Evolutionary conservation across 2,888 invertebrate genomes (phyloP), one percentile per base, ranked within the genome.

Genomic region (Thera obeliscata): DNA sequence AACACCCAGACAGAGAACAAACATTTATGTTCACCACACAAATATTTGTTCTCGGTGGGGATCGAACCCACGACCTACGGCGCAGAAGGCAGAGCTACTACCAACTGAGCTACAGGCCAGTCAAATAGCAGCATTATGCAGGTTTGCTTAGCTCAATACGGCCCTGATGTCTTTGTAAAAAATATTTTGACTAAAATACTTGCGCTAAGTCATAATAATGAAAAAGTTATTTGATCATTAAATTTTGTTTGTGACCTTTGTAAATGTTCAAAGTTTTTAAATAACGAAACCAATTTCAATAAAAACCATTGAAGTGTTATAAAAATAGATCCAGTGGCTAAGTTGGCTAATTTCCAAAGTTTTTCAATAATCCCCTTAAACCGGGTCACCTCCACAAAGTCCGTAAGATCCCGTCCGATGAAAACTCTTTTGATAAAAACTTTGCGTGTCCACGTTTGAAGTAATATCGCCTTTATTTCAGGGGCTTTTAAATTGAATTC

Each of bases 381-480:
- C 65, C 66, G 67, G 69, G 70, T 72, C 70, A 72, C 70, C 68
- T 69, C 63, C 56, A 59, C 64, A 60, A 69, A 71, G 67, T 12
- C 43, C 43, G 54, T 41, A 61, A 61, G 55, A 77, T 78, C 70
- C 72, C 67, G 71, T 73, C 73, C 70, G 74, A 71, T 76, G 70
- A 70, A 74, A 76, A 68, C 63, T 71, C 74, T 72, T 77, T 76
- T 75, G 67, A 73, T 74, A 74, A 75, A 78, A 78, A 78, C 71
- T 75, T 76, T 76, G 62, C 67, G 69, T 73, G 62, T 7, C 61
- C 65, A 64, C 33, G 60, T 50, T n/a, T 61, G 67, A 66, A 46
- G 61, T 49, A 79, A 74, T 73, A 68, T 69, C 56, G 49, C 43
- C 75, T 74, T 73, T 76, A 63, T 35, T 5, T 0, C 0, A 48